These are phyloP conservation scores for Conomelus anceps DNA, from an alignment of 2,888 invertebrate genomes.

Conservation along the genomic window DNA sequence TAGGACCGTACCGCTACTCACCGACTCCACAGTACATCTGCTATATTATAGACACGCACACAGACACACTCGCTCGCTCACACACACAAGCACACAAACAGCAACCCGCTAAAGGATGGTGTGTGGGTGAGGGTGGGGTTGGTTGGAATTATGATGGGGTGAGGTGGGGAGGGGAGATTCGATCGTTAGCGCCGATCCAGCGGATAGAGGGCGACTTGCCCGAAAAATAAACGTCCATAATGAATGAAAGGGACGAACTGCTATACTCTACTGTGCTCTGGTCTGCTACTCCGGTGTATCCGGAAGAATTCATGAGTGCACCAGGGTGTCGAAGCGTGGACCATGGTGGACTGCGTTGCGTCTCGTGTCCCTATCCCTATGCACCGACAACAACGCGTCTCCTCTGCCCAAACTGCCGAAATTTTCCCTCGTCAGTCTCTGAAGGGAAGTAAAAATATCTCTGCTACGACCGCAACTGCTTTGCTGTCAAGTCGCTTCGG, in stretches of 20 bases:
- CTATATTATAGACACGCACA: slow-evolving; percentile 24
- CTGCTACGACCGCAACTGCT: background rate
- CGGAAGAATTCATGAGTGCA: background rate
- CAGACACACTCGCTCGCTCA: background rate
- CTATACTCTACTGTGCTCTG: background rate
- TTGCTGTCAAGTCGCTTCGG: background rate
- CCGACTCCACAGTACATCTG: slow-evolving; percentile 24
- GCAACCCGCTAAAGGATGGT: background rate
- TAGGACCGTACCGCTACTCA: slow-evolving; percentile 36
- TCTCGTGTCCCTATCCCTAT: background rate
- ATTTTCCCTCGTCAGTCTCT: background rate
- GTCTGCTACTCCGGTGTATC: background rate
- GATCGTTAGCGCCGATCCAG: slow-evolving; percentile 3
- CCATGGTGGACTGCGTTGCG: background rate
- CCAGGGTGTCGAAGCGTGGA: background rate
- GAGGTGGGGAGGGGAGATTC: background rate
- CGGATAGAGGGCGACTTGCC: background rate
- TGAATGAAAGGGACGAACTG: slow-evolving; percentile 7
- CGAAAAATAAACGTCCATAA: slow-evolving; percentile 8
- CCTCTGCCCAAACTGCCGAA: background rate
- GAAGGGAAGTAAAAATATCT: background rate
- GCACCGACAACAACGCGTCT: background rate
- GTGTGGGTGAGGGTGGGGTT: background rate
- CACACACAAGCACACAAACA: background rate
- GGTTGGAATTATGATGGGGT: background rate